Percentiles rank a stretch among this genome's conserved stretches.
phyloP scores from a whole-genome alignment of 2,113 vertebrate genomes.

The Campylomormyrus numenius region DNA sequence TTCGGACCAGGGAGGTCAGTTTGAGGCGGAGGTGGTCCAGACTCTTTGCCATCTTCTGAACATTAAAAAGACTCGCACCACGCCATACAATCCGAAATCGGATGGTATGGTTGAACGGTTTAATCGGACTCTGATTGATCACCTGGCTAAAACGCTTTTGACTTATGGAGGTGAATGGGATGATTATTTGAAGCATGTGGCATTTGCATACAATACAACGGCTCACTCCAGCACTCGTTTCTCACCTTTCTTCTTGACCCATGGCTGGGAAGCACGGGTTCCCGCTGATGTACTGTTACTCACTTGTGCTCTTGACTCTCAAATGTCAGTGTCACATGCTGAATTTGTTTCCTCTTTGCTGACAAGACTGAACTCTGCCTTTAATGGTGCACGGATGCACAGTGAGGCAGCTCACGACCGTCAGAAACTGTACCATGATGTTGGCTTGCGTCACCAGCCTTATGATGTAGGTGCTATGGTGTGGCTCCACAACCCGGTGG shows the following conservation, averaged over 20 bases:
- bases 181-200: slow-evolving; percentile 23
- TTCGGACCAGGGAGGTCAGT: not conserved
- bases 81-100: slow-evolving; percentile 14
- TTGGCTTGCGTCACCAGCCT: not conserved
- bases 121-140: slow-evolving; percentile 25
- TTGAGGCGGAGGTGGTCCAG: slow-evolving; percentile 10
- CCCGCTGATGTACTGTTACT: slow-evolving; percentile 8
- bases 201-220: slow-evolving; percentile 26
- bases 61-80: slow-evolving; percentile 21
- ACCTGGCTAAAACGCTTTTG: slow-evolving; percentile 20
- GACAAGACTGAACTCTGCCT: not conserved
- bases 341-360: not conserved
- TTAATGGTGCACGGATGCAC: not conserved
- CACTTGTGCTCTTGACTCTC: not conserved
- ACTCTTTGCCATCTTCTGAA: slow-evolving; percentile 7
- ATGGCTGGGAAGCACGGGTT: slow-evolving; percentile 3
- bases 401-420: not conserved
- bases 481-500: slow-evolving; percentile 7
- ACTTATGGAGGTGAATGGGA: not conserved
- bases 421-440: slow-evolving; percentile 1
- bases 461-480: not conserved
- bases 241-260: slow-evolving; percentile 21
- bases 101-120: slow-evolving; percentile 23
- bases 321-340: not conserved
- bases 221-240: not conserved